Base-by-base conservation (phyloP, 2,113 vertebrate species). In the Callionymus lyra region DNA sequence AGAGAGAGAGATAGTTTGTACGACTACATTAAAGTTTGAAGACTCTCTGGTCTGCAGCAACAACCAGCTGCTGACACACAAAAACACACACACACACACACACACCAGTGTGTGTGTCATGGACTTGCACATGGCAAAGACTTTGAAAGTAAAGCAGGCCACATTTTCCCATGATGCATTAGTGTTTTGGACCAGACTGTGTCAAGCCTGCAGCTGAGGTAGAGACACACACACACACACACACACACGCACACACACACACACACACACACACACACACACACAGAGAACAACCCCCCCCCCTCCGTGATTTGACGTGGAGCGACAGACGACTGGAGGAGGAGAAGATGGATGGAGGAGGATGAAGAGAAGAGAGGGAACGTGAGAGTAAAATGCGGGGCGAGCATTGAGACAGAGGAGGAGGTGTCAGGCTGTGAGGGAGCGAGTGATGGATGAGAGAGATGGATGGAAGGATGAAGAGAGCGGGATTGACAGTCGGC, bases 401-500 rank as follows among this genome's bases (percentile, higher is more conserved):
- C 4, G 21, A 27, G 4, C 8, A 8, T 42, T 57, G 53, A 36
- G 69, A 66, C 65, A 41, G 37, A 47, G 37, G 35, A 38, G 40
- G 46, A 41, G 64, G 6, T 53, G 73, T 72, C 58, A 50, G 50
- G 47, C 56, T 31, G 41, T 42, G 19, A 42, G 59, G 50, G 48
- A 38, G 40, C 50, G 54, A 59, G 42, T 38, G 67, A 51, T 12
- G 56, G 50, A 56, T 38, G n/a, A 10, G 13, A 47, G 54, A 69
- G 50, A 43, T 55, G 56, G 59, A 60, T 10, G 44, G 60, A 55
- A 43, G 44, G 54, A 66, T 68, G 68, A 68, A 58, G 65, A 41
- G 68, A 43, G 43, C 34, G 61, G 76, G 79, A 76, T 66, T 81
- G 74, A 81, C 76, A 80, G 62, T 47, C 61, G 75, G 61, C 61